phyloP scores from a whole-genome alignment of 2,888 invertebrate genomes.

The Metallyticus violacea region DNA sequence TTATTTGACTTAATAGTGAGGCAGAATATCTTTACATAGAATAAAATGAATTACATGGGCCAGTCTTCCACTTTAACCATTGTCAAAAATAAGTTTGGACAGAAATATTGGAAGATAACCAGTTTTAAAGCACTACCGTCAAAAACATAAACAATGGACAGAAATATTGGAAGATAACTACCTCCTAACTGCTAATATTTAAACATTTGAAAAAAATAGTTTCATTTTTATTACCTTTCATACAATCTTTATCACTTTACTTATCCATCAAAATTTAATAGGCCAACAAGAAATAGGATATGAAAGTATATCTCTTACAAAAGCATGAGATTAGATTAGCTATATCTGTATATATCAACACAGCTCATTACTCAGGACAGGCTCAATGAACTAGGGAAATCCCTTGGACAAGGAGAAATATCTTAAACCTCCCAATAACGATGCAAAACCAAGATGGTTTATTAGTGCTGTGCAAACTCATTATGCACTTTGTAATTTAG shows the following conservation, averaged over 20 bases:
- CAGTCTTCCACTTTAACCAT: neutral
- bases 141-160: neutral
- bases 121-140: neutral
- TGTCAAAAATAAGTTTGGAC: neutral
- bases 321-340: neutral
- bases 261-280: slow-evolving; percentile 1
- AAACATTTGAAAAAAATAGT: slow-evolving; percentile 11
- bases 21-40: neutral
- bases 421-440: neutral
- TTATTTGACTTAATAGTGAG: neutral
- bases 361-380: neutral
- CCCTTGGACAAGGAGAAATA: neutral
- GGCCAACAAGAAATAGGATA: slow-evolving; percentile 14
- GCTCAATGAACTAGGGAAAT: neutral
- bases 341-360: neutral
- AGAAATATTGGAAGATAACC: neutral
- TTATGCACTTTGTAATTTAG: neutral
- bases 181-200: neutral
- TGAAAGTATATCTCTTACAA: neutral
- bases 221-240: neutral
- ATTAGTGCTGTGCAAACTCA: neutral
- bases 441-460: neutral
- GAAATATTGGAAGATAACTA: neutral
- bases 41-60: neutral
- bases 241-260: neutral